A percentile compares a stretch with the other conserved stretches of the same genome.
phyloP scores from a whole-genome alignment of 2,113 vertebrate genomes.

The Cyanoderma ruficeps region DNA sequence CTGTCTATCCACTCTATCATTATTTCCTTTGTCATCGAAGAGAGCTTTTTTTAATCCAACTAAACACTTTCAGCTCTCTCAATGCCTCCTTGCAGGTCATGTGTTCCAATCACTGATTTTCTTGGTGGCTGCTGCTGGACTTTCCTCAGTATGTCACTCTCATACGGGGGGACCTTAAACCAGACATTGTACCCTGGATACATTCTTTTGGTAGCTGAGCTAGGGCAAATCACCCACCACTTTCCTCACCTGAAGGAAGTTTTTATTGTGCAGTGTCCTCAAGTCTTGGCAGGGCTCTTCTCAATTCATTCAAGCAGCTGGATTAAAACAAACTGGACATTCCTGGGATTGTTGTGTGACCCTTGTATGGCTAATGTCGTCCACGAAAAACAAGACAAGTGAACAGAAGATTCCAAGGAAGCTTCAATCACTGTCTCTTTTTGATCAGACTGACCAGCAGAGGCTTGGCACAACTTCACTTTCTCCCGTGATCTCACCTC shows the following conservation, averaged over 20 bases:
- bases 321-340: background rate
- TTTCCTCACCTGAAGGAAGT: background rate
- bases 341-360: background rate
- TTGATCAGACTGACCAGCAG: background rate
- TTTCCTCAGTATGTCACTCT: background rate
- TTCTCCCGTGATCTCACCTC: rapidly evolving
- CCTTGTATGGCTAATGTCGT: background rate
- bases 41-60: background rate
- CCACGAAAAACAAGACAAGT: background rate
- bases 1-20: background rate
- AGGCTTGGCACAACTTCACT: background rate
- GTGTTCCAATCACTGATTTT: background rate
- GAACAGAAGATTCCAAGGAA: background rate
- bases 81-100: background rate
- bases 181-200: too few relatives aligned
- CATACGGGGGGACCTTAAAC: too few relatives aligned
- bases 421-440: background rate
- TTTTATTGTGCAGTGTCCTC: background rate
- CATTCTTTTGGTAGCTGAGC: background rate
- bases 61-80: background rate
- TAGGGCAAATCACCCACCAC: background rate
- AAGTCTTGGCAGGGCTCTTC: background rate
- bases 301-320: background rate
- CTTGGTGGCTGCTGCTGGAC: background rate
- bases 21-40: background rate